These are phyloP conservation scores for Drosophila algonquin DNA, from an alignment of 2,888 invertebrate species.

Conservation along the genomic window DNA sequence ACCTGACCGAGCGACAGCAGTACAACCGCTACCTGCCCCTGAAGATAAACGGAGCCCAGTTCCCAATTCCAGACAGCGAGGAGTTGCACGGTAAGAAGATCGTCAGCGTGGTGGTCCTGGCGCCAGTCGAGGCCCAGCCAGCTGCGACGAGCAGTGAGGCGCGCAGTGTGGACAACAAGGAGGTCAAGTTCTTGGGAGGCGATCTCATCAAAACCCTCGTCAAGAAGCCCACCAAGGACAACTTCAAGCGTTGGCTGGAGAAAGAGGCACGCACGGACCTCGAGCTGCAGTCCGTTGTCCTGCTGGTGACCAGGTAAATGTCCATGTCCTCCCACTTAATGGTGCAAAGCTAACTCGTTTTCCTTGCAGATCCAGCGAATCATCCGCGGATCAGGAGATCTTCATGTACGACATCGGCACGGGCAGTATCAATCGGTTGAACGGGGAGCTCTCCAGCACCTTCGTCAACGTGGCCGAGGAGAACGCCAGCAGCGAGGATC, in stretches of 20 bases:
- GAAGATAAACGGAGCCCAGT: slow-evolving; percentile 93
- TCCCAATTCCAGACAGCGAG: slow-evolving; percentile 92
- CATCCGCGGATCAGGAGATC: slow-evolving; percentile 88
- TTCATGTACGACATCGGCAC: slow-evolving; percentile 93
- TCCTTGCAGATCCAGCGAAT: slow-evolving; percentile 62
- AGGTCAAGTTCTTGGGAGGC: slow-evolving; percentile 90
- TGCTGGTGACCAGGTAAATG: slow-evolving; percentile 92
- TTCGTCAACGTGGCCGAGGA: slow-evolving; percentile 95
- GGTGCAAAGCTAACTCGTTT: neutral
- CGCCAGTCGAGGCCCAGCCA: slow-evolving; percentile 90
- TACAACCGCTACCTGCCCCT: slow-evolving; percentile 93
- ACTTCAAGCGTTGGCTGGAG: slow-evolving; percentile 92
- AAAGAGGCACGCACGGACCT: slow-evolving; percentile 90
- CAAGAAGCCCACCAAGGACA: slow-evolving; percentile 90
- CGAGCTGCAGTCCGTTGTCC: slow-evolving; percentile 91
- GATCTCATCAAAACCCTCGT: slow-evolving; percentile 90
- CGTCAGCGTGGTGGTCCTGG: slow-evolving; percentile 93
- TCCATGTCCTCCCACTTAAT: neutral
- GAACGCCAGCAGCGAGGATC: slow-evolving; percentile 89
- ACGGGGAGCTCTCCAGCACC: slow-evolving; percentile 92
- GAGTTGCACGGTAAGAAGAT: slow-evolving; percentile 90
- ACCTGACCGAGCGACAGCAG: slow-evolving; percentile 89
- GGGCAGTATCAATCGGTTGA: slow-evolving; percentile 90
- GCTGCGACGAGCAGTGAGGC: slow-evolving; percentile 82
- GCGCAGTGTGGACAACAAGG: slow-evolving; percentile 86